Evolutionary conservation across 2,888 invertebrate species (phyloP), one percentile per base, ranked within the genome.

Genomic region (Arenicola marina): DNA sequence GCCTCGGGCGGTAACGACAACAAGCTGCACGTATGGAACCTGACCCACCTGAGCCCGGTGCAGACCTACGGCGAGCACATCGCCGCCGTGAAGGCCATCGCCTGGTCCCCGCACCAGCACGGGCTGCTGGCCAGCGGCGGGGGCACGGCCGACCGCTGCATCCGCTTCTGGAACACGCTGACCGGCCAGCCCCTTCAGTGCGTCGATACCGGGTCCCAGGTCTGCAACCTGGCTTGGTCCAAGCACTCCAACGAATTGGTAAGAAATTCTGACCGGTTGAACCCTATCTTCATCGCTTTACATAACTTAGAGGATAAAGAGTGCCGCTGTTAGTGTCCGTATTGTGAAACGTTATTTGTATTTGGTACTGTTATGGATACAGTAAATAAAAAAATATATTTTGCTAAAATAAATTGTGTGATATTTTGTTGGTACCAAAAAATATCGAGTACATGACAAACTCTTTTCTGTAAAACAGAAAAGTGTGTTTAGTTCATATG

Each of bases 1-100:
- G 99, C 99, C 0, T 96, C 96, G 38, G 99, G 99, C 38, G 99
- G 98, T 59, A 99, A 99, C 84, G 99, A 99, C 85, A 96, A 96
- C 86, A 90, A 93, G 77, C 87, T 96, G 57, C 91, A 93, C 83
- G 93, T 96, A 4, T 96, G 95, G 95, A 69, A 66, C 59, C 57
- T 60, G 59, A 62, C 57, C 26, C 60, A 58, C 34, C 43, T 43
- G 15, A 73, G 69, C 26, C 75, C 85, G 15, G 87, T 90, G 71
- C 87, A 89, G 0, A 89, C 89, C 56, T 83, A 78, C 66, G 77
- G 80, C 28, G 76, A 81, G 61, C 84, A 85, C 74, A 75, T 82
- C 63, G 83, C 85, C 43, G 85, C 84, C 44, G 84, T 85, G 3
- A 85, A 85, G 76, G 84, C 97, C 0, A 85, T 99, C 15, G 92